Base-by-base conservation (phyloP, 2,113 vertebrate species). In the Otus sunia region DNA sequence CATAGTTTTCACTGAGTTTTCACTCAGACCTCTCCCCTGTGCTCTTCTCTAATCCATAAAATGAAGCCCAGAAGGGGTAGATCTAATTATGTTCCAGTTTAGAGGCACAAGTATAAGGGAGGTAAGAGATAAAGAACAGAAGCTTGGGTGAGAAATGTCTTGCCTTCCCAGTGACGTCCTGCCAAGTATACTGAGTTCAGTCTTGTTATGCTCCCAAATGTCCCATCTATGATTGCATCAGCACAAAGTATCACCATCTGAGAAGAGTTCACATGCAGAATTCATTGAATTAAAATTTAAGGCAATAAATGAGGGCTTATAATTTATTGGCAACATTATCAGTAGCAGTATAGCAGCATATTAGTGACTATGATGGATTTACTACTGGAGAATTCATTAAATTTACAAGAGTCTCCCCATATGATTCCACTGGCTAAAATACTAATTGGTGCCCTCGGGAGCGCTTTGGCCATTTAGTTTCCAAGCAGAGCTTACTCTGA, bases 391-490 rank as follows among this genome's bases (percentile, higher is more conserved):
- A 94, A 96, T 95, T 96, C 55, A 97, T 92, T 94, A 97, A 95
- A 94, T 95, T 96, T 95, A 52, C 91, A 91, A 79, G 59, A 93
- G 78, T 76, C 67, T 96, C 41, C 66, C 50, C 59, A 77, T 25
- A 94, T 77, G 22, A 94, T 91, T 94, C 83, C 66, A 85, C 58
- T 92, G 90, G 87, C 91, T 88, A 93, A 94, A 92, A 90, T 88
- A 93, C 81, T 92, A 96, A 96, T 92, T 95, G 74, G 63, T 89
- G 60, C 92, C 84, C 78, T 88, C 88, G 95, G 94, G 96, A 96
- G 36, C 63, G 39, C 84, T 92, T 92, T 92, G 78, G 74, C 71
- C 84, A 93, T 86, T 96, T 91, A 93, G 87, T 90, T 96, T 95
- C 74, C 81, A 88, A 82, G 85, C 85, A 96, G 81, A 93, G 34